Percentiles rank a stretch among this genome's conserved stretches.
These are phyloP conservation scores for Raja brachyura DNA, from an alignment of 2,113 vertebrate species.

Conservation along the genomic window DNA sequence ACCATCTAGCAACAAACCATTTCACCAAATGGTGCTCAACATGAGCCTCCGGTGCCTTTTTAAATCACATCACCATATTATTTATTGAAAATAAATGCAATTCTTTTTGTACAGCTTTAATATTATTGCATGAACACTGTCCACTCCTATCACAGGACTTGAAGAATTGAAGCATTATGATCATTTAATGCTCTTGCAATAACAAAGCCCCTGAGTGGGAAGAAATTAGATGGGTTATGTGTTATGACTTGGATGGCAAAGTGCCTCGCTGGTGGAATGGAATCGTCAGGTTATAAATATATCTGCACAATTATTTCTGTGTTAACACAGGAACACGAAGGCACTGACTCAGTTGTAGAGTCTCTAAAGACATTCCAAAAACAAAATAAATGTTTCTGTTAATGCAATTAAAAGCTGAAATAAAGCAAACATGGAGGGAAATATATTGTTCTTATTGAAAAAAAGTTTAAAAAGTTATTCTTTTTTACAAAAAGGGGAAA, in stretches of 20 bases:
- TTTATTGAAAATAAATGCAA: background rate
- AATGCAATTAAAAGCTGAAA: background rate
- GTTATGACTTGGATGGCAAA: constrained; percentile 25
- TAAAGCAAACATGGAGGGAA: background rate
- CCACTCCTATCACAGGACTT: background rate
- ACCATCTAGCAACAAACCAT: background rate
- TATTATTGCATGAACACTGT: background rate
- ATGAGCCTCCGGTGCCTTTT: too few relatives aligned
- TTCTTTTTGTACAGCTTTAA: background rate
- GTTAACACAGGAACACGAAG: constrained; percentile 12
- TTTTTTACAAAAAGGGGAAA: background rate
- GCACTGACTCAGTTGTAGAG: background rate
- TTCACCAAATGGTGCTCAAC: background rate
- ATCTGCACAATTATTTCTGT: background rate
- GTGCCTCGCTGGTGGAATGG: background rate
- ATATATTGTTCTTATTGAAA: background rate
- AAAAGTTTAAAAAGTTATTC: background rate
- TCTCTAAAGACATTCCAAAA: background rate
- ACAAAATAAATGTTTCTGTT: background rate
- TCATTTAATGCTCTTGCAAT: background rate
- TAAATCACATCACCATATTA: background rate
- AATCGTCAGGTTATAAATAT: constrained; percentile 23
- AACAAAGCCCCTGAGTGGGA: background rate
- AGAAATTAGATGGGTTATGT: background rate
- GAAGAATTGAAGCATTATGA: background rate